Evolutionary conservation across 2,888 invertebrate species (phyloP), one percentile per base, ranked within the genome.

Genomic region (Noctua janthina): DNA sequence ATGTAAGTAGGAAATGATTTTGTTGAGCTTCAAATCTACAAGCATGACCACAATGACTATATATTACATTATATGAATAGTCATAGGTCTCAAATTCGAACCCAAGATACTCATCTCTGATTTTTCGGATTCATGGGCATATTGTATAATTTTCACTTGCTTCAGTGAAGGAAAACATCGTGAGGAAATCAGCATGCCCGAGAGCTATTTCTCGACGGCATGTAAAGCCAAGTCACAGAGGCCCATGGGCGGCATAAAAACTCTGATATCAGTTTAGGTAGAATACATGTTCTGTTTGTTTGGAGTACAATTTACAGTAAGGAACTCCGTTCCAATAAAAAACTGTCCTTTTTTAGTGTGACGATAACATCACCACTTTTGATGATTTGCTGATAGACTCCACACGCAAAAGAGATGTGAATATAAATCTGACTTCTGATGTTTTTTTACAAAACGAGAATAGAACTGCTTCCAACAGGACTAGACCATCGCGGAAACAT

Each of bases 351-450:
- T 81, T 75, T 68, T 69, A 85, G 82, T 67, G 73, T 73, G 11
- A 56, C 3, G 13, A 84, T 20, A 46, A 67, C 1, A 43, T 3
- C 0, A 8, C 10, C 0, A 20, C 5, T 29, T 54, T 46, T 54
- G 15, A 43, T 10, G 72, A 69, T 20, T 1, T 54, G 10, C 7
- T 62, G n/a, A 11, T 17, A 3, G 66, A 74, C 7, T 2, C 1
- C 0, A 78, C 81, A 43, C 85, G 85, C 54, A 81, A 62, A 66
- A 64, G 46, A 13, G 43, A 59, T 35, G 3, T 13, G 2, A 39
- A 59, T 17, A 62, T 17, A n/a, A 81, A 81, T 68, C 39, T 23
- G 78, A 73, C 77, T 49, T 15, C 20, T 49, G 39, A n/a, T 54
- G 35, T 73, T 20, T 54, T 29, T 6, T 35, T 39, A 54, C n/a